Percentiles rank a stretch among this genome's conserved stretches.
phyloP scores from a whole-genome alignment of 2,113 vertebrate species.

The Rissa tridactyla region DNA sequence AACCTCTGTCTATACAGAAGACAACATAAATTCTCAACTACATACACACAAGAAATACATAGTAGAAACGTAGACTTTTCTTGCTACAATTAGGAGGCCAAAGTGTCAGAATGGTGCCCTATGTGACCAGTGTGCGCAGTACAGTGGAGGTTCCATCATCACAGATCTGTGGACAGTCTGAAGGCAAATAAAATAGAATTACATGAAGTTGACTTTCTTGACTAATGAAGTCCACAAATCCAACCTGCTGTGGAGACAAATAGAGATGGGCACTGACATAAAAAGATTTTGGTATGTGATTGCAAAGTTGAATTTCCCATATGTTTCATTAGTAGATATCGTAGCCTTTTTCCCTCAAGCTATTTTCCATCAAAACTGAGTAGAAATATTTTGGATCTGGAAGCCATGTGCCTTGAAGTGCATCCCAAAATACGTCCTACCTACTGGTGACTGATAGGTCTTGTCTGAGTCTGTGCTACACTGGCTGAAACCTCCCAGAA shows the following conservation, averaged over 20 bases:
- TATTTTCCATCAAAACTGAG: background rate
- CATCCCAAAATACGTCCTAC: background rate
- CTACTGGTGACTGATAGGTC: background rate
- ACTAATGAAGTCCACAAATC: background rate
- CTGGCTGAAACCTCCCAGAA: background rate
- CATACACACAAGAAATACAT: rapidly evolving
- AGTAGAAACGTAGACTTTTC: background rate
- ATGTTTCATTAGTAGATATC: background rate
- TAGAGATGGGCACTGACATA: background rate
- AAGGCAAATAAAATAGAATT: background rate
- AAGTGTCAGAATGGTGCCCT: background rate
- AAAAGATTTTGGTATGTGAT: background rate
- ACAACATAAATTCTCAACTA: background rate
- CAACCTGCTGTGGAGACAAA: background rate
- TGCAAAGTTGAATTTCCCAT: background rate
- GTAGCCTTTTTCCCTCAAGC: background rate
- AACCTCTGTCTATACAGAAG: background rate
- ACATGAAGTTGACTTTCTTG: background rate
- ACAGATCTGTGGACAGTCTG: background rate
- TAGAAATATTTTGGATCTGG: background rate
- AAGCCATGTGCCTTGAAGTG: background rate
- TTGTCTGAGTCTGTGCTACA: background rate
- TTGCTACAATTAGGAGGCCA: background rate
- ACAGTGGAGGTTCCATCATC: rapidly evolving
- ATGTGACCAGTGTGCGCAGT: background rate